Evolutionary conservation across 1,140 invertebrate species (phyloP), one percentile per base, ranked within the genome.

Genomic region (Paraescarpia echinospica): DNA sequence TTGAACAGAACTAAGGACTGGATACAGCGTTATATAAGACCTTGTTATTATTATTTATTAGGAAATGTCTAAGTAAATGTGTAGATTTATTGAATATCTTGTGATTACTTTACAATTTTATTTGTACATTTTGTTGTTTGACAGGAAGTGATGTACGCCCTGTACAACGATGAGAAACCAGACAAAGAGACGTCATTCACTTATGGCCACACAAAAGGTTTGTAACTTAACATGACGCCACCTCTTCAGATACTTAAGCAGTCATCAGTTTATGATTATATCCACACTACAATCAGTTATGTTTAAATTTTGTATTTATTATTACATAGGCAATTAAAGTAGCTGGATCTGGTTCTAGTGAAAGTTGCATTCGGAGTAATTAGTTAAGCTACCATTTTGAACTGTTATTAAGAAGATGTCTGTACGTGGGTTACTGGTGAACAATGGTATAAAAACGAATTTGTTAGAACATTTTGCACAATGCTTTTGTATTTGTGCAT

Each of bases 111-210:
- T 18, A 34, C 77, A 34, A 91, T 5, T 33, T 1, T 89, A 18
- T 34, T 1, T 41, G 4, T 41, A 41, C 34, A 91, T 91, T n/a
- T 12, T 41, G n/a, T n/a, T n/a, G 1, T 92, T n/a, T 91, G 27
- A 90, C 92, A 94, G 93, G 94, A 94, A 92, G 91, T 95, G 6
- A 93, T 94, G 1, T 96, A 98, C 95, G 94, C 98, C 5, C 96
- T 98, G 92, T 99, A 99, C 96, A 99, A 98, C 95, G 98, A 99
- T 95, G 97, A 98, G 95, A 97, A 97, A 22, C 98, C 98, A 33
- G 97, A 97, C 91, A 96, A 96, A 9, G 92, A 94, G 27, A 94
- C 96, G 93, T 96, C 96, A 93, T 93, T 95, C 89, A 95, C 95
- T 48, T 97, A 97, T 94, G 98, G 98, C 0, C 98, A 99, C 94